Conservation (phyloP, 2,797 vertebrate genomes). For the Champsocephalus esox region DNA sequence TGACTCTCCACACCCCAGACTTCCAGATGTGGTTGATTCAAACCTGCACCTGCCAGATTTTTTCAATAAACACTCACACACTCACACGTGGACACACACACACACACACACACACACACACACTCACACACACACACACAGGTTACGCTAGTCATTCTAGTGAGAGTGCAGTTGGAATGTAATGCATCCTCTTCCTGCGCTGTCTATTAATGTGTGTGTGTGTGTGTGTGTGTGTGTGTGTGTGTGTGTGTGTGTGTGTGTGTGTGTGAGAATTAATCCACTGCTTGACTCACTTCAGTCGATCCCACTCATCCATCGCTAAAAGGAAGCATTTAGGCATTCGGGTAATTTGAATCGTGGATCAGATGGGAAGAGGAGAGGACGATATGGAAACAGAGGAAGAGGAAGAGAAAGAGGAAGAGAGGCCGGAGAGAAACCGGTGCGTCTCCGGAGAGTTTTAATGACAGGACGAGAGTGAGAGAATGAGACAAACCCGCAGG, state of each 20-base stretch:
- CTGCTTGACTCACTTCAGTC: conserved; percentile 70
- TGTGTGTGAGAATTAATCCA: conserved; percentile 57
- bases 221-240: conserved; percentile 15
- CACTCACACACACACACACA: background rate
- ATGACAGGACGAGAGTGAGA: conserved; percentile 36
- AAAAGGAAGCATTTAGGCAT: conserved; percentile 71
- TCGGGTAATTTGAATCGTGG: conserved; percentile 73
- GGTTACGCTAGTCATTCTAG: conserved; percentile 29
- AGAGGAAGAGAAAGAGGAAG: conserved; percentile 19
- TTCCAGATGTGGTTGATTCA: conserved; percentile 80
- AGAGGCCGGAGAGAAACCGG: conserved; percentile 16
- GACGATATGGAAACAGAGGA: conserved; percentile 30
- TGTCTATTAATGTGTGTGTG: conserved; percentile 53
- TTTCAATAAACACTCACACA: conserved; percentile 54
- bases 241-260: conserved; percentile 10
- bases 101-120: too few species aligned
- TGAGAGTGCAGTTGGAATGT: conserved; percentile 45
- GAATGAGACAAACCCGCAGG: conserved; percentile 39
- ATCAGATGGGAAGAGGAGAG: conserved; percentile 61
- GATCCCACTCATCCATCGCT: conserved; percentile 73
- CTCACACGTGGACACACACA: background rate
- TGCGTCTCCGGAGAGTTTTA: conserved; percentile 45
- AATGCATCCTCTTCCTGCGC: conserved; percentile 50
- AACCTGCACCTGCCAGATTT: conserved; percentile 67
- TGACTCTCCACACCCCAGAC: conserved; percentile 72